A percentile compares a stretch with the other conserved stretches of the same genome.
These are phyloP conservation scores for Agonum fuliginosum DNA, from an alignment of 2,888 invertebrate species.

Conservation along the genomic window DNA sequence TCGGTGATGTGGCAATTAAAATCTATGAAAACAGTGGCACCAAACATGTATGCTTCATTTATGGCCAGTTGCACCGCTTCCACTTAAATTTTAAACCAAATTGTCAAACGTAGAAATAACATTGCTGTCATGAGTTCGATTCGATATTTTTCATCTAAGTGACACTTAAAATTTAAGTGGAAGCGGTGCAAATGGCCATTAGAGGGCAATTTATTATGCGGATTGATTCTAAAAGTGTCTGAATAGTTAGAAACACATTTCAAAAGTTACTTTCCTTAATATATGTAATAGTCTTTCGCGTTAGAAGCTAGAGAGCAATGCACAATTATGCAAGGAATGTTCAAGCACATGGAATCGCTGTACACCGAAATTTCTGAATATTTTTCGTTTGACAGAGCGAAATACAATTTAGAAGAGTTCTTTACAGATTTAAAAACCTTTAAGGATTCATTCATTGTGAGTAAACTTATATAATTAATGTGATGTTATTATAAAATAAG, in stretches of 20 bases:
- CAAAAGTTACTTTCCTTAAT: conserved; percentile 63
- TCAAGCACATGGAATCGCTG: conserved; percentile 91
- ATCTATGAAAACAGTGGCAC: no score
- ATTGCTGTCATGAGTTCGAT: no score
- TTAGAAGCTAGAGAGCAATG: conserved; percentile 89
- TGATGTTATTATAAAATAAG: neutral
- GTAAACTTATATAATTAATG: conserved; percentile 65
- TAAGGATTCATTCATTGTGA: conserved; percentile 91
- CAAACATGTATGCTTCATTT: no score
- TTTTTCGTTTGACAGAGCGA: conserved; percentile 92
- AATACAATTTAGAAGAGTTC: conserved; percentile 96
- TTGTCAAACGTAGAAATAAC: no score
- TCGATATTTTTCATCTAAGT: no score
- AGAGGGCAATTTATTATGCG: no score
- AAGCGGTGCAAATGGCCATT: no score
- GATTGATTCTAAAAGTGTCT: no score
- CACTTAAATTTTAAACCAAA: no score
- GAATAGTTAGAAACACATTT: neutral
- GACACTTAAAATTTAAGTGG: no score
- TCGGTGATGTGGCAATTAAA: no score
- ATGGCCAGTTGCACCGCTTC: no score
- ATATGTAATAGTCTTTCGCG: conserved; percentile 79
- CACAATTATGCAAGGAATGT: conserved; percentile 94
- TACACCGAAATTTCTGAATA: conserved; percentile 92
- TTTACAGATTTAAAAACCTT: conserved; percentile 96